Percentiles rank a stretch among this genome's conserved stretches.
phyloP scores from a whole-genome alignment of 2,888 invertebrate species.

The Entomobrya multifasciata region DNA sequence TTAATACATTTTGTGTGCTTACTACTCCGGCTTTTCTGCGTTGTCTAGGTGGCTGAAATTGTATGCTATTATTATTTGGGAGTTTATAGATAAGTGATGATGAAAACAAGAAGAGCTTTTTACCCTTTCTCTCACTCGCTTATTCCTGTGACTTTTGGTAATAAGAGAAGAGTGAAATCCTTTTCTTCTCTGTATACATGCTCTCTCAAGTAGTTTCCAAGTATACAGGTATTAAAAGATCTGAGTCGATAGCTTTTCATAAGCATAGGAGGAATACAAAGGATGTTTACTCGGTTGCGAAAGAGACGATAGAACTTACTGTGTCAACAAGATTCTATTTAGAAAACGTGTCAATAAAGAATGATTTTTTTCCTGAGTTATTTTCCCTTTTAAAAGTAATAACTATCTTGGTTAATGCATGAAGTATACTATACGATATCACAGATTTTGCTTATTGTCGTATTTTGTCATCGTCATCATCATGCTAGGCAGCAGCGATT shows the following conservation, averaged over 20 bases:
- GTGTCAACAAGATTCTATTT: constrained; percentile 63
- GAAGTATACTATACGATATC: neutral
- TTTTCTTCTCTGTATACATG: neutral
- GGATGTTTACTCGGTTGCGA: neutral
- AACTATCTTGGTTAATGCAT: constrained; percentile 29
- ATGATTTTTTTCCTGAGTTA: constrained; percentile 36
- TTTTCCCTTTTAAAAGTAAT: constrained; percentile 14
- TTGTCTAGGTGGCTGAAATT: too few species aligned
- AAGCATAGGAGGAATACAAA: neutral
- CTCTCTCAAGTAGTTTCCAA: too few species aligned
- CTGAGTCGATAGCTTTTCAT: too few species aligned
- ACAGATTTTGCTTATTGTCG: constrained; percentile 1
- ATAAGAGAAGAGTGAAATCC: constrained; percentile 24
- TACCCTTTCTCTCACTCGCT: constrained; percentile 24
- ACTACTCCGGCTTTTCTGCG: too few species aligned
- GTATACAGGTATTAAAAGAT: too few species aligned
- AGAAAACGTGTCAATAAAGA: constrained; percentile 59
- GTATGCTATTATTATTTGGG: constrained; percentile 1
- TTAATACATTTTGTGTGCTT: too few species aligned
- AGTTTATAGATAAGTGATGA: constrained; percentile 35
- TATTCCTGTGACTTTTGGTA: neutral
- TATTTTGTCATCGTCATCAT: neutral
- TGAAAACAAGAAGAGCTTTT: constrained; percentile 30
- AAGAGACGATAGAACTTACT: neutral
- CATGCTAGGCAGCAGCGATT: too few species aligned